Percentiles rank a stretch among this genome's conserved stretches.
phyloP scores from a whole-genome alignment of 2,113 vertebrate genomes.

The Pungitius pungitius region DNA sequence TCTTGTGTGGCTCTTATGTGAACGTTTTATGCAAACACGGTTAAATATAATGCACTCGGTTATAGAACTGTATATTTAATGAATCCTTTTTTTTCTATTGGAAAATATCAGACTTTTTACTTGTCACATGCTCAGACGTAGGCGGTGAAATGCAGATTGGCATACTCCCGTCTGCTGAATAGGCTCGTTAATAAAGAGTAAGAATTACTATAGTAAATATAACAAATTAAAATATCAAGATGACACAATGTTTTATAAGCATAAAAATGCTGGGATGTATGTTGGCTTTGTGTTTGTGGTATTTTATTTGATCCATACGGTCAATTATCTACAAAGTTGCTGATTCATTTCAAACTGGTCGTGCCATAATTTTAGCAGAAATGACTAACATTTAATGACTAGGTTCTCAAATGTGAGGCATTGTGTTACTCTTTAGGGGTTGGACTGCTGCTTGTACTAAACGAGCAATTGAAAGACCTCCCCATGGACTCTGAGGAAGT shows the following conservation, averaged over 20 bases:
- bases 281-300: background rate
- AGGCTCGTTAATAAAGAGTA: background rate
- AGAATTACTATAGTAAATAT: background rate
- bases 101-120: background rate
- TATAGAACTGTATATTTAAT: background rate
- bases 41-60: background rate
- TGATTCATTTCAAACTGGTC: too few species aligned
- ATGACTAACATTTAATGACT: background rate
- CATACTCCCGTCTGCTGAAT: background rate
- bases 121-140: background rate
- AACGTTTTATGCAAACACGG: background rate
- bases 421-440: background rate
- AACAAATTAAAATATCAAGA: background rate
- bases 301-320: background rate
- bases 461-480: background rate
- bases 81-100: background rate
- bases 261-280: background rate
- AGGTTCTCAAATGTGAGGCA: background rate
- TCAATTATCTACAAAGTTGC: background rate
- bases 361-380: background rate
- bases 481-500: background rate
- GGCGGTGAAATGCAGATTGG: background rate
- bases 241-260: background rate
- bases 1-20: background rate
- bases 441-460: background rate